Conservation (phyloP, 2,797 vertebrate genomes). For the Pelobates cultripes region DNA sequence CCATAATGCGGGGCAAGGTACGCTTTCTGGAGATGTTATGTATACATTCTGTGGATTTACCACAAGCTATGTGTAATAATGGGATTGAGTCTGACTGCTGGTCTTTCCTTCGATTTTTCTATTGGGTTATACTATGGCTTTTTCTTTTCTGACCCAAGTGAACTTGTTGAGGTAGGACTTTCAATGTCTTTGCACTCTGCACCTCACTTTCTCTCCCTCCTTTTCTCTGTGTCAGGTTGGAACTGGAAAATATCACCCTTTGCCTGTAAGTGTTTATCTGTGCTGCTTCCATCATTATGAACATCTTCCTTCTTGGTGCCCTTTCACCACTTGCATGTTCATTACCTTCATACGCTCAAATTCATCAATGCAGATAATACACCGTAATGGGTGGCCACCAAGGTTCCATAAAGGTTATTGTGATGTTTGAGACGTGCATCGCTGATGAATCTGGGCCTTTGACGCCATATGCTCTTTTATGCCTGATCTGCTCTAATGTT, state of each 20-base stretch:
- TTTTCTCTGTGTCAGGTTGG: slow-evolving; percentile 77
- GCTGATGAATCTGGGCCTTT: slow-evolving; percentile 28
- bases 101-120: slow-evolving; percentile 41
- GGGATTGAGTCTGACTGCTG: slow-evolving; percentile 24
- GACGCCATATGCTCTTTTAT: neutral
- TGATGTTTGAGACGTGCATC: slow-evolving; percentile 16
- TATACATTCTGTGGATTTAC: neutral
- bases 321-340: slow-evolving; percentile 32
- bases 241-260: slow-evolving; percentile 75
- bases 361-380: neutral
- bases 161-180: slow-evolving; percentile 68
- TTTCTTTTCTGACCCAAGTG: slow-evolving; percentile 74
- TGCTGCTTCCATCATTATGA: slow-evolving; percentile 31
- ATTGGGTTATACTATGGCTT: slow-evolving; percentile 48
- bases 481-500: slow-evolving; percentile 14
- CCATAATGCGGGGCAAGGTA: slow-evolving; percentile 91
- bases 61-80: neutral
- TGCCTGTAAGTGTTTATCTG: slow-evolving; percentile 74
- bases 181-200: slow-evolving; percentile 68
- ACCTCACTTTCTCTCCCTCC: slow-evolving; percentile 70
- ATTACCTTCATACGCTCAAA: slow-evolving; percentile 10
- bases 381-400: neutral
- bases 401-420: neutral
- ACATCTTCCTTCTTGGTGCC: slow-evolving; percentile 12
- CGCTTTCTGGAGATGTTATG: slow-evolving; percentile 48